Base-by-base conservation (phyloP, 2,113 vertebrate genomes). In the Anser brachyrhynchus region DNA sequence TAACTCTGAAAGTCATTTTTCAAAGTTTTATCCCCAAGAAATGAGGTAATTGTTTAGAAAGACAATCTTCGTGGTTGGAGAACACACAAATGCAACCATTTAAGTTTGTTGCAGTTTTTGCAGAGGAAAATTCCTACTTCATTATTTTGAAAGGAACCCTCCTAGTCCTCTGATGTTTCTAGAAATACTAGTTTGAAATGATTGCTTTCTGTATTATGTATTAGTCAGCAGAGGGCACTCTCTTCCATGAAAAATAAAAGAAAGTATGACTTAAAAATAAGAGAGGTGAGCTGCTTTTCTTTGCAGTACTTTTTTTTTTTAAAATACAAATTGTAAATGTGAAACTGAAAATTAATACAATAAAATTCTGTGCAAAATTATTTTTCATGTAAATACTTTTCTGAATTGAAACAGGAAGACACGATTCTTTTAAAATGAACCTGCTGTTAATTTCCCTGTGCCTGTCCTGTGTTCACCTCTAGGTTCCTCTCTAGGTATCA, bases 141-240 rank as follows among this genome's bases (percentile, higher is more conserved):
- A 41, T 89, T 94, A 95, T 95, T 85, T 94, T 91, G 55, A 92
- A 95, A 90, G 70, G 58, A 28, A 87, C 55, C 46, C 49, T 96
- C 89, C 67, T 66, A 89, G 25, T 76, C 72, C 58, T 95, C 64
- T 67, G 41, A 61, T 62, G 84, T 10, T 95, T 96, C 83, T 69
- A 43, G 72, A 66, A 93, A 33, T 75, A 67, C 26, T 12, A 14
- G 51, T 72, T 91, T 90, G 74, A 95, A 57, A n/a, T 87, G 91
- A 41, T 21, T 85, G 19, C 13, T n/a, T 91, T 52, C 62, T 12
- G 29, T 84, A 15, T 58, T 75, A 13, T 3, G 9, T 26, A 16
- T 89, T 58, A 79, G 55, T 66, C 95, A 96, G 82, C 65, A 96
- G 92, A 96, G 89, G 94, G 79, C 91, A 93, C 82, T 95, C 44